Percentiles rank a stretch among this genome's conserved stretches.
phyloP scores from a whole-genome alignment of 1,140 invertebrate genomes.

The Teleogryllus occipitalis region DNA sequence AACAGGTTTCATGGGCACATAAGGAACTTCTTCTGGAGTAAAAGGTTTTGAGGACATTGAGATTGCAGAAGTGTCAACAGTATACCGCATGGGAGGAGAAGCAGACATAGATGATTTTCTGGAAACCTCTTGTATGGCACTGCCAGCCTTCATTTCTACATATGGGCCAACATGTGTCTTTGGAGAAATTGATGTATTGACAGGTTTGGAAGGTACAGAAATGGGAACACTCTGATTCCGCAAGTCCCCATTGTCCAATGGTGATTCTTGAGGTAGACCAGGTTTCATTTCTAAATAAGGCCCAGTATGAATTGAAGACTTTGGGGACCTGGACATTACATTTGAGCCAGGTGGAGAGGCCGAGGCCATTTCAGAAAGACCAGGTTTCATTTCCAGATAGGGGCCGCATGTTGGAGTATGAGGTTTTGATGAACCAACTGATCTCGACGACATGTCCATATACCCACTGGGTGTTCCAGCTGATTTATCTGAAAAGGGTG shows the following conservation, averaged over 20 bases:
- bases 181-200: neutral
- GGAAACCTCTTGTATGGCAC: neutral
- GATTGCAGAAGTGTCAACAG: neutral
- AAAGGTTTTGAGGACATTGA: neutral
- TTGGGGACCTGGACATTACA: slow-evolving; percentile 19
- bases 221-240: neutral
- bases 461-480: slow-evolving; percentile 42
- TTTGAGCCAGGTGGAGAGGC: slow-evolving; percentile 21
- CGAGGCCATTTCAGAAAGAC: slow-evolving; percentile 21
- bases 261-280: neutral
- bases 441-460: slow-evolving; percentile 47
- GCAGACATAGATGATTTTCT: neutral
- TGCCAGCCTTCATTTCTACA: slow-evolving; percentile 39
- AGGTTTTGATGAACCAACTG: slow-evolving; percentile 18
- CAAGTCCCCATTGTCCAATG: neutral
- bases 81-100: neutral
- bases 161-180: slow-evolving; percentile 27
- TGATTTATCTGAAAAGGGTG: slow-evolving; percentile 30
- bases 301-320: slow-evolving; percentile 11
- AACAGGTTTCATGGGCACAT: neutral
- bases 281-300: neutral
- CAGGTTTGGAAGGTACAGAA: neutral
- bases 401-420: slow-evolving; percentile 25
- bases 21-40: neutral
- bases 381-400: slow-evolving; percentile 32